These are phyloP conservation scores for Champsocephalus esox DNA, from an alignment of 2,797 vertebrate genomes.

Conservation along the genomic window DNA sequence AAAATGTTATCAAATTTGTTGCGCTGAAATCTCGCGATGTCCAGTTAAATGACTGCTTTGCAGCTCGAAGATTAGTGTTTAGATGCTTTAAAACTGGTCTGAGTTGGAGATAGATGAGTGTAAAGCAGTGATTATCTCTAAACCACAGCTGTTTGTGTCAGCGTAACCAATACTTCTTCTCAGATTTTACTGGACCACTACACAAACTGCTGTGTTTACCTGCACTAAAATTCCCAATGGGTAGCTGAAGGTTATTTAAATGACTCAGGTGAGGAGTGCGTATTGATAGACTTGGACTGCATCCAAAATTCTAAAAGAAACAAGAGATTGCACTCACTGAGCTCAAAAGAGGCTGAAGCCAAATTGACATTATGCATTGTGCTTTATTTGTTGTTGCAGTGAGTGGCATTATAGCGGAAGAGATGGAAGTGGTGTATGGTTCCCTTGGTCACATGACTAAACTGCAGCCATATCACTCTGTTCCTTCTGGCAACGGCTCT, in stretches of 20 bases:
- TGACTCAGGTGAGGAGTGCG: conserved; percentile 12
- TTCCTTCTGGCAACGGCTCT: conserved; percentile 63
- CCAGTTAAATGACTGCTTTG: background rate
- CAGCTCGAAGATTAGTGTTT: conserved; percentile 13
- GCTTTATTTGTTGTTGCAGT: conserved; percentile 13
- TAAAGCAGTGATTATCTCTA: conserved; percentile 43
- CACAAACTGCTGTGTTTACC: background rate
- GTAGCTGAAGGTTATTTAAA: conserved; percentile 47
- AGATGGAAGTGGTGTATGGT: background rate
- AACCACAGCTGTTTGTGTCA: conserved; percentile 41
- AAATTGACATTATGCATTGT: background rate
- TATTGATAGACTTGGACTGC: conserved; percentile 23
- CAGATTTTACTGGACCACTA: background rate
- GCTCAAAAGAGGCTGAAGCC: conserved; percentile 4
- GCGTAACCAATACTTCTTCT: conserved; percentile 1
- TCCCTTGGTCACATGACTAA: conserved; percentile 33
- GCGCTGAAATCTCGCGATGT: background rate
- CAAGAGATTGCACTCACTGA: conserved; percentile 8
- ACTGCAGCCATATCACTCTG: conserved; percentile 9
- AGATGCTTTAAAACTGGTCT: conserved; percentile 16
- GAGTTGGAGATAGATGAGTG: conserved; percentile 25
- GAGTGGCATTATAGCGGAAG: conserved; percentile 13
- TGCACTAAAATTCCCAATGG: background rate
- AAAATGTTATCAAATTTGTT: background rate
- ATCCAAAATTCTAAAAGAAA: conserved; percentile 25